Base-by-base conservation (phyloP, 2,113 vertebrate genomes). In the Bufo gargarizans region DNA sequence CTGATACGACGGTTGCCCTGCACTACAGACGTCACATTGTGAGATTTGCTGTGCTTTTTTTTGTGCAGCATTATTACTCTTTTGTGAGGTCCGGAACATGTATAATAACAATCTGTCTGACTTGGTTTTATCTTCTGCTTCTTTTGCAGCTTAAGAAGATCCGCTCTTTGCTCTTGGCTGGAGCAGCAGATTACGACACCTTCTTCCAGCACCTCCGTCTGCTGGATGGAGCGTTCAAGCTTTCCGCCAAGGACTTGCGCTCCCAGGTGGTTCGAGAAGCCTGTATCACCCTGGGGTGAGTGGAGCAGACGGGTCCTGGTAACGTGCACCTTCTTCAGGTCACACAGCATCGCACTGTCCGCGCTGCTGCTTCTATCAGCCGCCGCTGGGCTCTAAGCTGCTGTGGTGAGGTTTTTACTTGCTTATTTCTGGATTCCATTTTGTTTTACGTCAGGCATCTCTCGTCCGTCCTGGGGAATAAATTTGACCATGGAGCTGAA, bases 401-500 rank as follows among this genome's bases (percentile, higher is more conserved):
- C 43, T 74, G 13, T 12, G 3, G 7, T 53, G 7, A 7, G 13
- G 0, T 65, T 65, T 20, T n/a, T 20, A 3, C 43, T 74, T 74
- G 67, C 0, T 16, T 74, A 74, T 4, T 47, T 3, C 0, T 82
- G 6, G 10, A 22, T 33, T 22, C 17, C n/a, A 3, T 17, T 49
- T 19, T 53, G 2, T 61, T 43, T 55, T 80, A 16, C 88, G 89
- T 88, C 92, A 99, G 98, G 89, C 94, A 99, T 92, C 91, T 99
- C 87, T 99, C 98, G 13, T 96, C 94, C 2, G 88, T 99, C 88
- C 93, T 99, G 93, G 96, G 97, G 58, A 99, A 97, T 94, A 99
- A 97, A 91, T 99, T 99, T 94, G 98, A 99, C 93, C 98, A 99
- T 67, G 97, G 97, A 85, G 98, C 98, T 12, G 98, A 99, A 96